phyloP scores from a whole-genome alignment of 2,113 vertebrate species.

The Bubalus kerabau region DNA sequence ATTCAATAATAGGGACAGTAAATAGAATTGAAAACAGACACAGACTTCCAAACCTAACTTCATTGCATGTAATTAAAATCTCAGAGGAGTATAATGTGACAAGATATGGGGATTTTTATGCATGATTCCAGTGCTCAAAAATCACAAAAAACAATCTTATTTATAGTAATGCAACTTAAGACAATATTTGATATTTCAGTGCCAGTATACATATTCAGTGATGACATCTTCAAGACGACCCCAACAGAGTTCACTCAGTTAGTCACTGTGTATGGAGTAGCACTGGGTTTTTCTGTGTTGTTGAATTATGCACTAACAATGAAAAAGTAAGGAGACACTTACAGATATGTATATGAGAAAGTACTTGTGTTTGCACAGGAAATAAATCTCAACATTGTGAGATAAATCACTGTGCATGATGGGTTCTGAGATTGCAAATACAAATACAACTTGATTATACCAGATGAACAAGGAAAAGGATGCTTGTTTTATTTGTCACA shows the following conservation, averaged over 20 bases:
- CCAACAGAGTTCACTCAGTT: neutral
- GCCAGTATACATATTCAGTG: neutral
- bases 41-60: neutral
- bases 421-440: neutral
- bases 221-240: neutral
- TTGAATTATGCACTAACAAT: neutral
- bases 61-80: neutral
- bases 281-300: neutral
- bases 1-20: neutral
- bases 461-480: neutral
- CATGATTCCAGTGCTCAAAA: neutral
- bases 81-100: neutral
- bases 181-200: neutral
- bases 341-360: neutral
- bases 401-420: neutral
- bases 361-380: neutral
- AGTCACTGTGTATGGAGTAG: neutral
- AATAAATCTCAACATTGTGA: neutral
- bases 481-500: neutral
- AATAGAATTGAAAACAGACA: neutral
- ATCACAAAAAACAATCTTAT: neutral
- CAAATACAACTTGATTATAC: neutral
- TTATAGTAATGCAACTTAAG: neutral
- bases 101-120: neutral
- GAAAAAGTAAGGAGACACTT: neutral